Base-by-base conservation (phyloP, 2,113 vertebrate species). In the Rhipidura dahli region DNA sequence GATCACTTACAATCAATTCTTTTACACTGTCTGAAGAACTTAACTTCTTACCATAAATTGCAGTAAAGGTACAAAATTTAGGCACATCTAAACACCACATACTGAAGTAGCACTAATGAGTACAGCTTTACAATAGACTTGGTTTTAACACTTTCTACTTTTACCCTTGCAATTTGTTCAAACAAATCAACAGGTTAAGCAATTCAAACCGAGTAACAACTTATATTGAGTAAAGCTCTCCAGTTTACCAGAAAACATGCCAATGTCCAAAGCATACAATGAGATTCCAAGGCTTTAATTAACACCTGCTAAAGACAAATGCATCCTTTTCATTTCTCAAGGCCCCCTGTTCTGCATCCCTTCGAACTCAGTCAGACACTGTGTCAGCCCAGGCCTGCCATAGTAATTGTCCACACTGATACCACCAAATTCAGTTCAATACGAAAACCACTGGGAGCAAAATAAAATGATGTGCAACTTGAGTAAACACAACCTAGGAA, bases 131-230 rank as follows among this genome's bases (percentile, higher is more conserved):
- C 60, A 39, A 28, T 0, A 70, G 23, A n/a, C 20, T 13, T 13
- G 21, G 6, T 56, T 81, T 79, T 44, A 94, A 59, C 6, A 4
- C 85, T 70, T 91, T 77, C 65, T 69, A 50, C 39, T 80, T 88
- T 13, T 19, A 63, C 17, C n/a, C 15, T 47, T 63, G 5, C 15
- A 66, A 70, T 88, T 83, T 44, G 5, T 59, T 70, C 47, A 56
- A 77, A 84, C 18, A 83, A 45, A 89, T 76, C 83, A 96, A 83
- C 68, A 92, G 49, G 72, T 90, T 89, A 93, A 90, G 51, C 80
- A 90, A 96, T 23, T 76, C 28, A 75, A 75, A 95, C 72, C 16
- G 21, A 64, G 4, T 22, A 89, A 63, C 42, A 64, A 88, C 28
- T 73, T 45, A 53, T 4, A 61, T 28, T 2, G 6, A 88, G 56